Evolutionary conservation across 2,113 vertebrate genomes (phyloP).

Genomic region (Platycercus adscitus): DNA sequence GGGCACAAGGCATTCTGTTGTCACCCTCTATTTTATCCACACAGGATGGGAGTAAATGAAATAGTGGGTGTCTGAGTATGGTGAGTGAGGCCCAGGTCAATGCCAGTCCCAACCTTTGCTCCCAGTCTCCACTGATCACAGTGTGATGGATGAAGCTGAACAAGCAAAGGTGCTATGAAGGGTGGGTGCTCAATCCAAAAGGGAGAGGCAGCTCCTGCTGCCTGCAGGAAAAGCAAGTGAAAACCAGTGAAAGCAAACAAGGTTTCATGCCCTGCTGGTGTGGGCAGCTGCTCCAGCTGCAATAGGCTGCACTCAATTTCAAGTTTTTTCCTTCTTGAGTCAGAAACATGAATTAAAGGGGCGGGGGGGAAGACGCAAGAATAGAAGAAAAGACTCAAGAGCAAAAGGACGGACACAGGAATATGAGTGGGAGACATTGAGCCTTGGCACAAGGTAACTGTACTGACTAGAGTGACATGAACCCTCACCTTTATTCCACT

Average conservation of each 20-base stretch:
- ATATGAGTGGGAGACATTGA: neutral
- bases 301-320: rapidly evolving
- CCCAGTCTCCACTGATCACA: rapidly evolving
- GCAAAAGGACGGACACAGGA: neutral
- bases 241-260: neutral
- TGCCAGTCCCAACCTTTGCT: neutral
- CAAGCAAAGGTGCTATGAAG: neutral
- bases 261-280: neutral
- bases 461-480: neutral
- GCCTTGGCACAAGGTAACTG: neutral
- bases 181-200: neutral
- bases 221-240: neutral
- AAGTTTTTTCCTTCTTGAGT: neutral
- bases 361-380: neutral
- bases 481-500: neutral
- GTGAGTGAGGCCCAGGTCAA: neutral
- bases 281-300: rapidly evolving
- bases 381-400: neutral
- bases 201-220: neutral
- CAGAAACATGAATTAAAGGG: neutral
- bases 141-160: rapidly evolving
- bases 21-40: rapidly evolving
- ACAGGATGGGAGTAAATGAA: rapidly evolving
- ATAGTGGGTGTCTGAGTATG: rapidly evolving
- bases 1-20: neutral